Evolutionary conservation across 2,888 invertebrate species (phyloP), one percentile per base, ranked within the genome.

Genomic region (Metacarcinus magister): DNA sequence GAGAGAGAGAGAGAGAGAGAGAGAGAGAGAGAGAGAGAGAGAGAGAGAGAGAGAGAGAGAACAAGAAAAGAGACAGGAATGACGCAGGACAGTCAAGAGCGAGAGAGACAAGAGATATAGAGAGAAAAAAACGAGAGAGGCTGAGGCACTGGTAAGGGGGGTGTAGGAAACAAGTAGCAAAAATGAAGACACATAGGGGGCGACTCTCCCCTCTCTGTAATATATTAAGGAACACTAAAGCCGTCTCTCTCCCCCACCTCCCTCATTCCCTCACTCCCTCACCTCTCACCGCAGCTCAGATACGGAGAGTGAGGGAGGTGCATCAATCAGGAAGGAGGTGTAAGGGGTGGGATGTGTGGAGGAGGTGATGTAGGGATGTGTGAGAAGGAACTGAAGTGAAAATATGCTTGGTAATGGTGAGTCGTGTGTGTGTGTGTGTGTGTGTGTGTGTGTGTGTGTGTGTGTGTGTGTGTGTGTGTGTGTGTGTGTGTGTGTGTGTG

Each of bases 1-100:
- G n/a, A 46, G 91, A 93, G 44, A 93, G 93, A 43, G 93, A 67
- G 16, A 60, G 43, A 43, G 75, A 93, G 19, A 93, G 23, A 54
- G 48, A 92, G 46, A 92, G 46, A 44, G 92, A 92, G 28, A 60
- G n/a, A 93, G 93, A 60, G 32, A 28, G 32, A 93, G 60, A 54
- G 10, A 60, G 67, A 93, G 32, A 93, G n/a, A 93, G 48, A 46
- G 54, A 54, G 54, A 93, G 93, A 43, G 23, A 43, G 44, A 91
- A 91, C 39, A 91, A 54, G 23, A 54, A 19, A 39, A 0, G n/a
- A 23, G 28, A 48, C 16, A 19, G 89, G 67, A 90, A 16, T 3
- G 39, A 39, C n/a, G 89, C 16, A 39, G 39, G 23, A 39, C 23
- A 39, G 39, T 32, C 10, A 90, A 93, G 93, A 60, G 32, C 2